Conservation (phyloP, 2,888 invertebrate genomes). For the Escarpia spicata region DNA sequence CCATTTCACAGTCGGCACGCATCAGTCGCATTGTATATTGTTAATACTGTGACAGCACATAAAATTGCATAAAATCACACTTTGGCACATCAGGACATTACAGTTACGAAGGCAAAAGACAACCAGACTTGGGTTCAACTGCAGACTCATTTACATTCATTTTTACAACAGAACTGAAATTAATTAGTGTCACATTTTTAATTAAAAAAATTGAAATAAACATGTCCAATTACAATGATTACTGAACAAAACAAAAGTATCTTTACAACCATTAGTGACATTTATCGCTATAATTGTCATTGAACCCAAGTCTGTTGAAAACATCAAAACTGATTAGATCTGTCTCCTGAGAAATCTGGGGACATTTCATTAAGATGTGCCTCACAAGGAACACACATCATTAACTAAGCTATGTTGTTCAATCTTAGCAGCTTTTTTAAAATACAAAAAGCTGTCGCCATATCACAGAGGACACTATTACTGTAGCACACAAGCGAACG, state of each 20-base stretch:
- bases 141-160: not conserved
- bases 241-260: not conserved
- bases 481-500: too few relatives aligned
- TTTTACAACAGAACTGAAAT: not conserved
- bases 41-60: not conserved
- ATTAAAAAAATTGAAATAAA: not conserved
- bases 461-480: too few relatives aligned
- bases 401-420: too few relatives aligned
- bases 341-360: not conserved
- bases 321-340: not conserved
- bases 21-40: not conserved
- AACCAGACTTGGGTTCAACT: not conserved
- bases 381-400: too few relatives aligned
- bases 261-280: not conserved
- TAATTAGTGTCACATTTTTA: not conserved
- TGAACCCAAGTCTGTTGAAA: not conserved
- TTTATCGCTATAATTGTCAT: not conserved
- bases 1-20: not conserved
- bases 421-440: too few relatives aligned
- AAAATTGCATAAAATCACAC: not conserved
- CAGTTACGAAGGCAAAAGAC: not conserved
- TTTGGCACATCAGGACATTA: not conserved
- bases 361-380: too few relatives aligned
- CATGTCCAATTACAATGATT: not conserved
- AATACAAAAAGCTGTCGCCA: too few relatives aligned